Evolutionary conservation across 2,888 invertebrate species (phyloP), one percentile per base, ranked within the genome.

Genomic region (Polyploca ridens): DNA sequence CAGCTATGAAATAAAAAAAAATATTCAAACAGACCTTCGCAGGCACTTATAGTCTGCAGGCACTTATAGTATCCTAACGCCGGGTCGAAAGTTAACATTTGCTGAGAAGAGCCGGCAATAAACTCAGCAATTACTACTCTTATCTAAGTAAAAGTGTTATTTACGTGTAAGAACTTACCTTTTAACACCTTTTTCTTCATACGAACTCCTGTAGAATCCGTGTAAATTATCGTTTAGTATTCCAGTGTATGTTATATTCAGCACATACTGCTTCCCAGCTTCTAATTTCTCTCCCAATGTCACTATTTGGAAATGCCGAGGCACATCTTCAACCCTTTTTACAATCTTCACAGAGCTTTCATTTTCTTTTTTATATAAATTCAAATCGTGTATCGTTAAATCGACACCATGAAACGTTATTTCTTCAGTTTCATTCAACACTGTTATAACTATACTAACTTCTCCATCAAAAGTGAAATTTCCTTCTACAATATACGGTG

Each of bases 131-230:
- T 27, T 27, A 1, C 27, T 27, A 27, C 27, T 27, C 27, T 27
- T 1, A 27, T 27, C 27, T 27, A 27, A 27, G 27, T 27, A 27
- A 27, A 27, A 27, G 27, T 27, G 27, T 27, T 27, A 27, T 27
- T 27, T 27, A 27, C 27, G 27, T 27, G 27, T 3, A 58, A 10
- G 13, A 27, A 2, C 90, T 90, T 86, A 97, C 97, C 96, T 96
- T 75, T 95, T 96, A 65, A 96, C 91, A 74, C 96, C 96, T 69
- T 95, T 95, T 70, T 95, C 95, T 73, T 94, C 94, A 85, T 98
- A 98, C 0, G 97, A 97, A 88, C 97, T 97, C 75, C 97, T 95
- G 82, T 98, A 98, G 87, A 98, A 97, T 58, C 98, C 98, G 77
- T 96, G 96, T 46, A 98, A 90, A 72, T 96, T 95, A 81, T 97